Percentiles rank a stretch among this genome's conserved stretches.
phyloP scores from a whole-genome alignment of 2,888 invertebrate genomes.

The Papilio elwesi region DNA sequence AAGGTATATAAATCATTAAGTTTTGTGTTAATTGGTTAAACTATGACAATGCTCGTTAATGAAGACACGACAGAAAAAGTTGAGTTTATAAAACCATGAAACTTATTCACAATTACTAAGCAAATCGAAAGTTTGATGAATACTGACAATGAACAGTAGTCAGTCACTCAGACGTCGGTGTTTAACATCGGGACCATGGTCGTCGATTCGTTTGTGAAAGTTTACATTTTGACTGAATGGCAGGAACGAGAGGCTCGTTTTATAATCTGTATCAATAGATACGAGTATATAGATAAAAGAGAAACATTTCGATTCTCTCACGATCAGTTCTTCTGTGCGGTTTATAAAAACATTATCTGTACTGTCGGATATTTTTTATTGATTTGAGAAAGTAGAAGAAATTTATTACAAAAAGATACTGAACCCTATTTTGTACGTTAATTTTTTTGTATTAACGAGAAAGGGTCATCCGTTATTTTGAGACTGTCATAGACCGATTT shows the following conservation, averaged over 20 bases:
- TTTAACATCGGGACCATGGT: conserved; percentile 41
- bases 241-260: conserved; percentile 37
- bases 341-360: background rate
- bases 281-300: conserved; percentile 30
- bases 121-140: no score
- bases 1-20: no score
- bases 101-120: no score
- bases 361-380: background rate
- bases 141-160: conserved; percentile 4
- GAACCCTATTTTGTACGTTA: background rate
- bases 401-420: no score
- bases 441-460: no score
- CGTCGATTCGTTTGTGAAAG: conserved; percentile 42
- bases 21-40: no score
- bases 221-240: conserved; percentile 40
- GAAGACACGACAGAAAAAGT: no score
- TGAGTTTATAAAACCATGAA: no score
- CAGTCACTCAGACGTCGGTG: conserved; percentile 24
- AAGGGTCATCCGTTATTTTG: no score
- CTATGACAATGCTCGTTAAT: no score
- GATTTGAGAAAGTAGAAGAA: no score
- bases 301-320: conserved; percentile 26
- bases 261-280: conserved; percentile 39
- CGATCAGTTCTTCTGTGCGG: background rate
- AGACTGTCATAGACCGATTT: no score